Evolutionary conservation across 2,888 invertebrate species (phyloP).

Genomic region (Nomada ruficornis): DNA sequence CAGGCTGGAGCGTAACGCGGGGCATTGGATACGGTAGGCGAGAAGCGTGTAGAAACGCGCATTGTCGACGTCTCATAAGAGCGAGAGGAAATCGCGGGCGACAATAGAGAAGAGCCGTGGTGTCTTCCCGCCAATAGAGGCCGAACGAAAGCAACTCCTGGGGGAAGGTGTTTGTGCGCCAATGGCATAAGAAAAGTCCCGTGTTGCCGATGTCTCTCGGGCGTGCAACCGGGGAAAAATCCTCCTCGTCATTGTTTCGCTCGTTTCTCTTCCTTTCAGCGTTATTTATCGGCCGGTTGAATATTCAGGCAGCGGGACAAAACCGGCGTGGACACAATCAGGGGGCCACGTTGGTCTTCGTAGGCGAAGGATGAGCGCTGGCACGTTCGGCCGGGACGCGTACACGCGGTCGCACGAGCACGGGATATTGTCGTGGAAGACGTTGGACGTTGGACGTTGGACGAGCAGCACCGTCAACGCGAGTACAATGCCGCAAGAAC

Average conservation of each 20-base stretch:
- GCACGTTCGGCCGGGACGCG: slow-evolving; percentile 27
- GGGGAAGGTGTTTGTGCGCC: slow-evolving; percentile 25
- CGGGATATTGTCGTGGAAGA: slow-evolving; percentile 64
- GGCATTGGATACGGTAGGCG: slow-evolving; percentile 69
- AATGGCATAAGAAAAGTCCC: slow-evolving; percentile 58
- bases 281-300: slow-evolving; percentile 78
- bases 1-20: slow-evolving; percentile 65
- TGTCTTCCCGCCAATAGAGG: not conserved
- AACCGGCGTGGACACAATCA: slow-evolving; percentile 59
- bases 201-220: slow-evolving; percentile 1
- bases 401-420: not conserved
- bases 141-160: slow-evolving; percentile 5
- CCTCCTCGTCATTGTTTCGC: slow-evolving; percentile 67
- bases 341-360: slow-evolving; percentile 13
- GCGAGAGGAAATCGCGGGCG: slow-evolving; percentile 68
- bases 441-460: slow-evolving; percentile 57
- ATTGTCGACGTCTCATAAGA: slow-evolving; percentile 69
- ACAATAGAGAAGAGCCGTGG: slow-evolving; percentile 60
- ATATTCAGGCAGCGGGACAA: slow-evolving; percentile 74
- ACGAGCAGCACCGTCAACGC: slow-evolving; percentile 62
- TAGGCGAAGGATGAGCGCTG: slow-evolving; percentile 24
- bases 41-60: slow-evolving; percentile 61
- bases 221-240: slow-evolving; percentile 53
- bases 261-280: slow-evolving; percentile 66
- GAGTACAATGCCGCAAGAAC: slow-evolving; percentile 76